Evolutionary conservation across 2,113 vertebrate genomes (phyloP).

Genomic region (Glareola pratincola): DNA sequence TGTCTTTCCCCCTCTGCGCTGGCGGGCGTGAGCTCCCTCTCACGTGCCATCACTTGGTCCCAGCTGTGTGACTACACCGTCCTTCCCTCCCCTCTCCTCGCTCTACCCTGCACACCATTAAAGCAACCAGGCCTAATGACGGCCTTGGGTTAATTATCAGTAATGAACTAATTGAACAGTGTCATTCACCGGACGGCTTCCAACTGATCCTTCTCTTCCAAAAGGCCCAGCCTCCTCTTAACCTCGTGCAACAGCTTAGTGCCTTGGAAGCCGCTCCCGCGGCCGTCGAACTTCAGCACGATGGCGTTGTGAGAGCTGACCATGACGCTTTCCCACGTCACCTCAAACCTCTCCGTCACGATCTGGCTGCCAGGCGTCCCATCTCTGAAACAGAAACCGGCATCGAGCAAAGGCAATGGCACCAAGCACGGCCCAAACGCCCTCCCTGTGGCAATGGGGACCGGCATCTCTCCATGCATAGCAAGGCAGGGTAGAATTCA

Average conservation of each 20-base stretch:
- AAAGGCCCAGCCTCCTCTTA: slow-evolving; percentile 80
- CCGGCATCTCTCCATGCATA: accelerated
- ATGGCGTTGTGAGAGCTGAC: slow-evolving; percentile 89
- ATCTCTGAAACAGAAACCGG: slow-evolving; percentile 74
- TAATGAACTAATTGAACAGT: neutral
- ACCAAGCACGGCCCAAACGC: accelerated
- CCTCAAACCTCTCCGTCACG: slow-evolving; percentile 84
- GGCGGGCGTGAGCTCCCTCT: neutral
- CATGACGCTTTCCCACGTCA: slow-evolving; percentile 90
- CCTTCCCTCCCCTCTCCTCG: neutral
- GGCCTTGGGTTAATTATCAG: neutral
- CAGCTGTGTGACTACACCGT: neutral
- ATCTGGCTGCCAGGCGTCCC: slow-evolving; percentile 89
- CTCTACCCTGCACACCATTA: neutral
- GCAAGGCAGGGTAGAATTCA: neutral
- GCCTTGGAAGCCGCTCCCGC: slow-evolving; percentile 91
- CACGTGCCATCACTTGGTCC: neutral
- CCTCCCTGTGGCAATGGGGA: neutral
- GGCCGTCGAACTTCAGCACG: slow-evolving; percentile 86
- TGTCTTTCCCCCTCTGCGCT: neutral
- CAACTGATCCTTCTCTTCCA: slow-evolving; percentile 89
- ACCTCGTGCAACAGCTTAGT: slow-evolving; percentile 89
- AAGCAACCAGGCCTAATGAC: neutral
- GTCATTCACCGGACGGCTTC: slow-evolving; percentile 82
- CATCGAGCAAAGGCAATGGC: accelerated